Conservation (phyloP, 2,113 vertebrate genomes). For the Furnarius figulus region DNA sequence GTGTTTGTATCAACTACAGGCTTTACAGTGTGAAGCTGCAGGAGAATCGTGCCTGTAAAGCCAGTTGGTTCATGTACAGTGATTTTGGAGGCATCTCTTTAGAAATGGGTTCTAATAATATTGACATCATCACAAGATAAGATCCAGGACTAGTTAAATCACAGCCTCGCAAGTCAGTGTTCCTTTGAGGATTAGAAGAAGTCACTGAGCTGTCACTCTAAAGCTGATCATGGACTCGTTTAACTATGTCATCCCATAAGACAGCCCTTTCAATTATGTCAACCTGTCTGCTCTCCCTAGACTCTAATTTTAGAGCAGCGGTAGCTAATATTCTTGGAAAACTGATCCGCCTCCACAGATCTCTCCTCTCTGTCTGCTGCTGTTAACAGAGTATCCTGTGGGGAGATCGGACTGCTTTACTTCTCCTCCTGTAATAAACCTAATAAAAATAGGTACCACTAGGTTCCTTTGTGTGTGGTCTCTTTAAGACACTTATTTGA, state of each 20-base stretch:
- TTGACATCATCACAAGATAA: constrained; percentile 58
- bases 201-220: constrained; percentile 62
- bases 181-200: constrained; percentile 60
- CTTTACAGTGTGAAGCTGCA: not conserved
- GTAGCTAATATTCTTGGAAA: constrained; percentile 72
- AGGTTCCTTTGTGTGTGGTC: constrained; percentile 64
- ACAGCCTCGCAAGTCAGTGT: constrained; percentile 20
- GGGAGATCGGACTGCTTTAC: constrained; percentile 52
- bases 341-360: constrained; percentile 60
- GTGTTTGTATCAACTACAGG: not conserved
- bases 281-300: constrained; percentile 69
- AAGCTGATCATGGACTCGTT: constrained; percentile 68
- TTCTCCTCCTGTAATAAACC: constrained; percentile 67
- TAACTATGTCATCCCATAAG: constrained; percentile 71
- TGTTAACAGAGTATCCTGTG: constrained; percentile 60
- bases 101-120: constrained; percentile 40
- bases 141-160: constrained; percentile 65
- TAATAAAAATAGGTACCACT: constrained; percentile 69
- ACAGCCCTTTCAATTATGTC: constrained; percentile 73
- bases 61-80: not conserved
- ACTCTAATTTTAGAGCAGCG: constrained; percentile 73
- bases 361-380: constrained; percentile 59
- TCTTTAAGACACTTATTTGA: constrained; percentile 62
- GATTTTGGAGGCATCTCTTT: constrained; percentile 45
- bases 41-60: not conserved